Base-by-base conservation (phyloP, 2,113 vertebrate species). In the Alouatta palliata region DNA sequence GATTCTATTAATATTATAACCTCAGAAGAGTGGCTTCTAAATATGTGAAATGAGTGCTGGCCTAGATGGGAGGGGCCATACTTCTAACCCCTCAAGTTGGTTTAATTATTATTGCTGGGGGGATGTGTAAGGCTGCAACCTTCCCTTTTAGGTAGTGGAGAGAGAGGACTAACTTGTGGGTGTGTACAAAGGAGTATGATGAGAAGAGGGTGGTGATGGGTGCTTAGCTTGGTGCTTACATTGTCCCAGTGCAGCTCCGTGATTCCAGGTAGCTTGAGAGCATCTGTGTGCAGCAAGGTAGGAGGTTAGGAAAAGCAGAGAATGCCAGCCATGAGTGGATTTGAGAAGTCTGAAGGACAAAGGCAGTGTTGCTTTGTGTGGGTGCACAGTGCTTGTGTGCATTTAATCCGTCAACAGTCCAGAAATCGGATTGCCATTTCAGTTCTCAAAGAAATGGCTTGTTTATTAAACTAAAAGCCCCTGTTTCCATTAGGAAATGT, bases 401-500 rank as follows among this genome's bases (percentile, higher is more conserved):
- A 20, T 9, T 32, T 3, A 17, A 68, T 83, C 86, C 30, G 5
- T 92, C 97, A 95, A 32, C 93, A 54, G 89, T 71, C 30, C 66
- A 90, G 92, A 90, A 68, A 82, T n/a, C 89, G 75, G 70, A 40
- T 87, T 71, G 84, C 52, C 30, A 32, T 32, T 82, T 91, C 56
- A 47, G 75, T 47, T 68, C 83, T 93, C 88, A 81, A 80, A 82
- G 64, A 91, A 95, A 88, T 61, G 71, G 76, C 43, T 87, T 97
- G 84, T 97, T 97, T 92, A 95, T 94, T 81, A 87, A 87, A 75
- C 90, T 45, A 16, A 95, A 91, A 93, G 76, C 64, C 25, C 64
- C 76, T 87, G 45, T 95, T 95, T 96, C 87, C 90, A 49, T 87
- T 90, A 97, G 94, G 97, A 97, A 97, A 93, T 66, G 81, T 13